Evolutionary conservation across 2,888 invertebrate genomes (phyloP).

Genomic region (Mamestra brassicae): DNA sequence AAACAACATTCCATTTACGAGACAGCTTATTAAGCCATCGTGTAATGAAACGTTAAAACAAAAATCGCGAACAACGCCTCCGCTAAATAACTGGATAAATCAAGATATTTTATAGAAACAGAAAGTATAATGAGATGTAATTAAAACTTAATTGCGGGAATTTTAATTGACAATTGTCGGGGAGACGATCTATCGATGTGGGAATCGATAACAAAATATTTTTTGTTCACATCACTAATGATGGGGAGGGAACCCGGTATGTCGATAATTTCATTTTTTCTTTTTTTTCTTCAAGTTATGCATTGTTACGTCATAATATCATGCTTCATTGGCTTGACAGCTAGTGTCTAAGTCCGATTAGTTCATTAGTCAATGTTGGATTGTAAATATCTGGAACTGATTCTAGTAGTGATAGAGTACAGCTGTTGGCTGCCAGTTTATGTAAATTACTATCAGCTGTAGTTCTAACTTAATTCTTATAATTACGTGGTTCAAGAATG

Average conservation of each 20-base stretch:
- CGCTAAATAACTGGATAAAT: slow-evolving; percentile 72
- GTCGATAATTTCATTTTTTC: slow-evolving; percentile 51
- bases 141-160: slow-evolving; percentile 81
- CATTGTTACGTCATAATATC: slow-evolving; percentile 61
- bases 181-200: slow-evolving; percentile 73
- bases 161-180: slow-evolving; percentile 82
- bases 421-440: slow-evolving; percentile 34
- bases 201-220: slow-evolving; percentile 69
- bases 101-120: slow-evolving; percentile 76
- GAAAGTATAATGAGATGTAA: slow-evolving; percentile 77
- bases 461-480: slow-evolving; percentile 29
- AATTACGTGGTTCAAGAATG: slow-evolving; percentile 5
- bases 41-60: slow-evolving; percentile 70
- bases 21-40: slow-evolving; percentile 56
- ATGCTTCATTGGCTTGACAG: slow-evolving; percentile 59
- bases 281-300: slow-evolving; percentile 56
- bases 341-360: slow-evolving; percentile 54
- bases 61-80: slow-evolving; percentile 66
- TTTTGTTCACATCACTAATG: slow-evolving; percentile 63
- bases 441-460: slow-evolving; percentile 42
- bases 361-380: slow-evolving; percentile 53
- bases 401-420: slow-evolving; percentile 37
- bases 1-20: slow-evolving; percentile 49
- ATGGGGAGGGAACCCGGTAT: slow-evolving; percentile 57
- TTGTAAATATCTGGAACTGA: slow-evolving; percentile 45